Base-by-base conservation (phyloP, 2,888 invertebrate genomes). In the Melipona beecheii region DNA sequence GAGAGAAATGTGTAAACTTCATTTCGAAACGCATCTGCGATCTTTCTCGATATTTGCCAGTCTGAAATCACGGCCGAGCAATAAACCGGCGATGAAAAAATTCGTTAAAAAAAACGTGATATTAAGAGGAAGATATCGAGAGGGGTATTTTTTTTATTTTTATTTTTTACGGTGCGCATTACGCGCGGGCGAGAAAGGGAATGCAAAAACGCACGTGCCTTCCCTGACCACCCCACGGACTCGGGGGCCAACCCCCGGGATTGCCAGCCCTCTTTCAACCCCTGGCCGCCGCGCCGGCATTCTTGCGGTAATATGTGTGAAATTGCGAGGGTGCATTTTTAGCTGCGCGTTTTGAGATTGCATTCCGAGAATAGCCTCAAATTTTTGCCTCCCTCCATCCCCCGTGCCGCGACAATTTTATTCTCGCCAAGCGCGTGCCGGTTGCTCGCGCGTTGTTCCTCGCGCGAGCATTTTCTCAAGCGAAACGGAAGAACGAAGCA, bases 271-370 rank as follows among this genome's bases (percentile, higher is more conserved):
- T 77, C 84, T 81, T 81, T 64, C 43, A 24, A 58, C 82, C 83
- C 78, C 80, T 74, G 43, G 43, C 43, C 80, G 83, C 78, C 64
- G 36, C 79, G 54, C 49, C 69, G 74, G 83, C 90, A 92, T 91
- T 92, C 89, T 91, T 90, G 85, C 88, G 88, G 88, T 92, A 90
- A 91, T 91, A 89, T 88, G 90, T 91, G 88, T 88, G 92, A 91
- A 92, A 91, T 91, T 91, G 91, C 90, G 83, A 89, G 86, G 90
- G 88, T 91, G 91, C 89, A 91, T 91, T 91, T 92, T 91, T 92
- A 90, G 88, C 91, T 88, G 81, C 87, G 85, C 91, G 88, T 91
- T 90, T 90, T 88, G 88, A 90, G 89, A 90, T 92, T 91, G 89
- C 92, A 90, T 92, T 91, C 89, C 87, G 64, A 74, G 87, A 86